Percentiles rank a stretch among this genome's conserved stretches.
These are phyloP conservation scores for Zosterops japonicus DNA, from an alignment of 2,113 vertebrate species.

Conservation along the genomic window DNA sequence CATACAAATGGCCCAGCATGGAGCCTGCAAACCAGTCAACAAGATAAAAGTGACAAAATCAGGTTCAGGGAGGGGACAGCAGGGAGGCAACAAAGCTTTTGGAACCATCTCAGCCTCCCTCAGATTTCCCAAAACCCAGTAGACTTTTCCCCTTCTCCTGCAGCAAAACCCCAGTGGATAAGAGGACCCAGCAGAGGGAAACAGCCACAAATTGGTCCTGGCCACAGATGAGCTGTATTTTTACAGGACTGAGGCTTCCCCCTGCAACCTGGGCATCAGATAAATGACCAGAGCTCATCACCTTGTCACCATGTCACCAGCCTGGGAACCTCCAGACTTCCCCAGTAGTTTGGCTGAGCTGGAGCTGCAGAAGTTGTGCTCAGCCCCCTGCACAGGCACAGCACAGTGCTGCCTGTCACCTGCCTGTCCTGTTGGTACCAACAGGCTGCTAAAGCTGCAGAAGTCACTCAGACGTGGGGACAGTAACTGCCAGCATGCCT, in stretches of 20 bases:
- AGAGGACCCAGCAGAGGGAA: background rate
- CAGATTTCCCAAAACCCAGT: background rate
- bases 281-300: background rate
- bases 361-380: background rate
- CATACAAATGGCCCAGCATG: no score
- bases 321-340: background rate
- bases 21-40: background rate
- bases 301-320: background rate
- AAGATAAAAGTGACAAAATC: background rate
- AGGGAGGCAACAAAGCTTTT: background rate
- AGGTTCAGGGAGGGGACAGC: fast-evolving
- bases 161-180: background rate
- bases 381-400: background rate
- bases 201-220: background rate
- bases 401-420: background rate
- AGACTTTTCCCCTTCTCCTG: background rate
- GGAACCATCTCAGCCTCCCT: background rate
- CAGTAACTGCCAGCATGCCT: background rate
- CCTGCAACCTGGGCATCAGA: background rate
- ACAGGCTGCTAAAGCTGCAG: background rate
- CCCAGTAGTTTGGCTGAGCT: background rate
- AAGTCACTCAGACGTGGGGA: background rate
- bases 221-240: background rate
- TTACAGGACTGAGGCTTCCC: background rate
- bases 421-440: fast-evolving